These are phyloP conservation scores for Oreortyx pictus DNA, from an alignment of 2,797 vertebrate species.

Conservation along the genomic window DNA sequence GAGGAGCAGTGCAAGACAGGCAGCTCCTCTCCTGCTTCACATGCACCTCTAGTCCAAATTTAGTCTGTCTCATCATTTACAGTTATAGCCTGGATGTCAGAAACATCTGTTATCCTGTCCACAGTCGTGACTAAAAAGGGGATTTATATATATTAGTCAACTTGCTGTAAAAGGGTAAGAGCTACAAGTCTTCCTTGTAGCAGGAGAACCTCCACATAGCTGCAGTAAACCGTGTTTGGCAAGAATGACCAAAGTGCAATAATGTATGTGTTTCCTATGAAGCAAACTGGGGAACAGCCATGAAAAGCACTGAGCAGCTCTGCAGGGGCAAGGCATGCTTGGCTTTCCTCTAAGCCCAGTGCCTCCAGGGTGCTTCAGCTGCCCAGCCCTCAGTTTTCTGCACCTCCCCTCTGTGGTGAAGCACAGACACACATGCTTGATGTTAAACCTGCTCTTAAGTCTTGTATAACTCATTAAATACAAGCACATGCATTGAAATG, in stretches of 20 bases:
- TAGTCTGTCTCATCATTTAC: neutral
- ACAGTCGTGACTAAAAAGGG: neutral
- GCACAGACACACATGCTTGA: neutral
- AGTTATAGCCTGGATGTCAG: neutral
- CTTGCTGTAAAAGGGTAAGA: conserved; percentile 43
- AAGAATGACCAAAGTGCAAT: neutral
- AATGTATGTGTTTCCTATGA: neutral
- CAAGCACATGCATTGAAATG: neutral
- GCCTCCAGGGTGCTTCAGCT: neutral
- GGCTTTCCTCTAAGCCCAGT: rapidly evolving
- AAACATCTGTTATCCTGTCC: conserved; percentile 62
- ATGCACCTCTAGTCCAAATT: neutral
- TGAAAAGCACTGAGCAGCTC: neutral
- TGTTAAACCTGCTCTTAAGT: conserved; percentile 14
- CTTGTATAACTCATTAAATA: conserved; percentile 19
- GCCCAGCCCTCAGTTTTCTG: neutral
- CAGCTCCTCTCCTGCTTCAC: neutral
- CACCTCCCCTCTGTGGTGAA: neutral
- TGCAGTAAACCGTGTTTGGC: neutral
- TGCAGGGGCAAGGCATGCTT: neutral
- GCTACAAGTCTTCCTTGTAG: neutral
- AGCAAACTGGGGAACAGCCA: neutral
- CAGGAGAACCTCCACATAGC: neutral
- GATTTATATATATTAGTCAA: conserved; percentile 45
- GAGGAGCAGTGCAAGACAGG: neutral